Conservation (phyloP, 2,113 vertebrate genomes). For the Phocoena phocoena region DNA sequence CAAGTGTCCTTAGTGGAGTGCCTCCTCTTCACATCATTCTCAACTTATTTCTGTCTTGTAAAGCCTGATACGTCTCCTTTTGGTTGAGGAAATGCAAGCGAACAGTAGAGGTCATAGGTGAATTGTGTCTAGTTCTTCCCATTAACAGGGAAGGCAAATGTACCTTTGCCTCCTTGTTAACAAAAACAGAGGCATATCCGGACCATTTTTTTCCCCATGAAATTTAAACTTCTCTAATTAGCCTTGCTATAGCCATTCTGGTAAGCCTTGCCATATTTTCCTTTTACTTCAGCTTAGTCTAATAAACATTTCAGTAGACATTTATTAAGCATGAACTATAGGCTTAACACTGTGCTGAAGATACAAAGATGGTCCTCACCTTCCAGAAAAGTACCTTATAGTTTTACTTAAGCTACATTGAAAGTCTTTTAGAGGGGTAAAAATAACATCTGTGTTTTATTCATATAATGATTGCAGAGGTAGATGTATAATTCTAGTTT, state of each 20-base stretch:
- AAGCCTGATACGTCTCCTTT: background rate
- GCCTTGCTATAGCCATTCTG: background rate
- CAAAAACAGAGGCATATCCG: background rate
- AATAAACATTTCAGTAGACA: background rate
- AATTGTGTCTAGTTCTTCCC: background rate
- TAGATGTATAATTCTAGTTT: background rate
- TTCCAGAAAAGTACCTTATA: conserved; percentile 3
- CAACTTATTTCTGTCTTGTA: background rate
- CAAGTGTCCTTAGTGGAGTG: background rate
- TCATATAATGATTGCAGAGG: background rate
- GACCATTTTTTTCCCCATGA: background rate
- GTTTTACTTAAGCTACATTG: background rate
- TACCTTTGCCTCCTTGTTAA: background rate
- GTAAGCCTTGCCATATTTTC: background rate
- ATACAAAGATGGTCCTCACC: background rate
- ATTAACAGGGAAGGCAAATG: background rate
- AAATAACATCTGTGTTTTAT: background rate
- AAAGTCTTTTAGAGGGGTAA: background rate
- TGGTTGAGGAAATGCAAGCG: background rate
- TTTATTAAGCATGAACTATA: background rate
- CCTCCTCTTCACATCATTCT: background rate
- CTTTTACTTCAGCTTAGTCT: conserved; percentile 5
- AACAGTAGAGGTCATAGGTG: background rate
- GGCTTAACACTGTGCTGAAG: background rate
- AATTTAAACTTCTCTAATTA: background rate